Percentiles rank a stretch among this genome's conserved stretches.
Evolutionary conservation across 2,113 vertebrate genomes (phyloP).

Genomic region (Passer domesticus): DNA sequence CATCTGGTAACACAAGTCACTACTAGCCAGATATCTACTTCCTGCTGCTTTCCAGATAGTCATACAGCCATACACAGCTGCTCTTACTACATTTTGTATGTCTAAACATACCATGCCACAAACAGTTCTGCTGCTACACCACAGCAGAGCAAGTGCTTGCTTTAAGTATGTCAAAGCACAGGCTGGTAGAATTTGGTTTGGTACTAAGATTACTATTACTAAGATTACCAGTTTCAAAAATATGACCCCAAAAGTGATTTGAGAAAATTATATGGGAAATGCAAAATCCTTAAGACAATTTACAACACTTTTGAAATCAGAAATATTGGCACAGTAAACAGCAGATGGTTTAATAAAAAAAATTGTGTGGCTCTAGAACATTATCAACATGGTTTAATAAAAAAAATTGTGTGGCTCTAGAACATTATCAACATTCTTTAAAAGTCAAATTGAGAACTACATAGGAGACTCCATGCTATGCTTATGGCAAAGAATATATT

Average conservation of each 20-base stretch:
- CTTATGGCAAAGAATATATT: neutral
- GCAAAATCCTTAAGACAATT: neutral
- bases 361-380: neutral
- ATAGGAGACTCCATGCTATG: neutral
- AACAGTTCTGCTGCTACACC: neutral
- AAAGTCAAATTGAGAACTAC: neutral
- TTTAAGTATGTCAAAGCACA: neutral
- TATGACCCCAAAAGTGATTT: neutral
- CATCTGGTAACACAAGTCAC: neutral
- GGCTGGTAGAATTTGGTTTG: neutral
- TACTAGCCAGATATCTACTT: neutral
- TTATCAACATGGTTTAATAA: neutral
- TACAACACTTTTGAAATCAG: neutral
- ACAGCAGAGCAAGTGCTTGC: neutral
- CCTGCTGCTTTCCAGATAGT: neutral
- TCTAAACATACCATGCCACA: neutral
- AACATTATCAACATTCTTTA: neutral
- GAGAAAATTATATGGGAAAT: neutral
- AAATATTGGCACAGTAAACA: neutral
- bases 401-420: neutral
- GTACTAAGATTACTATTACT: neutral
- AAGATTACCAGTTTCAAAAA: neutral
- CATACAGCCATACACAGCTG: neutral
- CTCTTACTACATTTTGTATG: neutral
- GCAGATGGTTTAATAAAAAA: neutral